Conservation (phyloP, 2,797 vertebrate genomes). For the Parotocinclus haroldoi region DNA sequence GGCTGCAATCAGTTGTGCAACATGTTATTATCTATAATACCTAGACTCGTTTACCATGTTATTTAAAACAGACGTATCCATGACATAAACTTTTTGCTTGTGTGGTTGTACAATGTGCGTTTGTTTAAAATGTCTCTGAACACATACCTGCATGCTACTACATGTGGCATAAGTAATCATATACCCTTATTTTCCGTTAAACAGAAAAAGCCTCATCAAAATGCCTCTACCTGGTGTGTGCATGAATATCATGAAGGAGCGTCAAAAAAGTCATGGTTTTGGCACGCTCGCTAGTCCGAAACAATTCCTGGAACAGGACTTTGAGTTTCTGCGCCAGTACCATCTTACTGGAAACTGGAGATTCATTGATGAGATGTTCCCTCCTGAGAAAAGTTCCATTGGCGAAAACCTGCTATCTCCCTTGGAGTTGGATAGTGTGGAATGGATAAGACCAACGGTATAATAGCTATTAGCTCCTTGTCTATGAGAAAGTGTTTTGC, state of each 20-base stretch:
- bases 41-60: no score
- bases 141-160: background rate
- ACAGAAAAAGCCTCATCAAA: slow-evolving; percentile 37
- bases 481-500: background rate
- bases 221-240: slow-evolving; percentile 67
- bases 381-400: slow-evolving; percentile 59
- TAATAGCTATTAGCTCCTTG: slow-evolving; percentile 17
- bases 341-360: slow-evolving; percentile 33
- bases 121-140: background rate
- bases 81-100: no score
- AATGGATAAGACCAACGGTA: slow-evolving; percentile 68
- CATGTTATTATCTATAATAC: no score
- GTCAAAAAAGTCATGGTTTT: slow-evolving; percentile 51
- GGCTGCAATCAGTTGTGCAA: background rate
- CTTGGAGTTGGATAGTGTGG: slow-evolving; percentile 45
- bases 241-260: slow-evolving; percentile 61
- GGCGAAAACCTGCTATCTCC: slow-evolving; percentile 52
- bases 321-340: slow-evolving; percentile 52
- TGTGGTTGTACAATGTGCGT: no score
- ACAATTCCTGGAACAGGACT: slow-evolving; percentile 63
- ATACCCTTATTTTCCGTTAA: background rate
- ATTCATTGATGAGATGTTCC: slow-evolving; percentile 65
- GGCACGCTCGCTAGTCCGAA: slow-evolving; percentile 58
- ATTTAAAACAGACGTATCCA: no score
- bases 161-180: background rate